phyloP scores from a whole-genome alignment of 2,113 vertebrate genomes.

The Pan paniscus region DNA sequence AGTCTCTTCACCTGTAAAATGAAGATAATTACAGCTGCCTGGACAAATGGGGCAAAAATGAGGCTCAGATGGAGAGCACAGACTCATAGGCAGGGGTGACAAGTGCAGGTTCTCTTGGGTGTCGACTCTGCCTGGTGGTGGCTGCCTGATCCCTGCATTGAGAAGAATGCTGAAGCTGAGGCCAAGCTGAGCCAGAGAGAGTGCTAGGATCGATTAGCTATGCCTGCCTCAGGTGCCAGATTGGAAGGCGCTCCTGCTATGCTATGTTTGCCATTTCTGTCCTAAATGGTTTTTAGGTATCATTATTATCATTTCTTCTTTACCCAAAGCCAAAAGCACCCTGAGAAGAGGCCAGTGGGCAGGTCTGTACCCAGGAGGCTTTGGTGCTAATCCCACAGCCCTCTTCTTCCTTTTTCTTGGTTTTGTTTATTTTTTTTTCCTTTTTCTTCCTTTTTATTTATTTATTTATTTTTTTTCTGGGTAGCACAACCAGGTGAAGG shows the following conservation, averaged over 20 bases:
- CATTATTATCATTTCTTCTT: neutral
- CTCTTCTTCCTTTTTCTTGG: neutral
- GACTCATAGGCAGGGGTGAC: neutral
- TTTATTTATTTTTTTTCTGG: neutral
- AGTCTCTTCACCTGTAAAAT: neutral
- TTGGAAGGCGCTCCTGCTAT: accelerated
- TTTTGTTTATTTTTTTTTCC: neutral
- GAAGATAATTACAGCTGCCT: neutral
- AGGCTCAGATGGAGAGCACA: neutral
- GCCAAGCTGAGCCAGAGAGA: neutral
- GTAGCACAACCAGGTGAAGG: neutral
- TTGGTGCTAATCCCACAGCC: neutral
- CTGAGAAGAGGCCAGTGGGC: neutral
- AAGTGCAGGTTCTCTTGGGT: neutral
- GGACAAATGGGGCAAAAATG: neutral
- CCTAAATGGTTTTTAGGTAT: neutral
- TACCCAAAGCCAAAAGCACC: neutral
- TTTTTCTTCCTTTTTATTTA: no score
- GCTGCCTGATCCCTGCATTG: neutral
- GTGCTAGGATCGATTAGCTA: neutral
- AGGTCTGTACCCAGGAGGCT: neutral
- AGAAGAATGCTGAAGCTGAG: neutral
- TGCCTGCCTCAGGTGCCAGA: neutral
- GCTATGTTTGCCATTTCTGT: neutral
- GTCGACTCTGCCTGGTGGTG: neutral